Evolutionary conservation across 2,797 vertebrate genomes (phyloP).

Genomic region (Enteromius viviparus): DNA sequence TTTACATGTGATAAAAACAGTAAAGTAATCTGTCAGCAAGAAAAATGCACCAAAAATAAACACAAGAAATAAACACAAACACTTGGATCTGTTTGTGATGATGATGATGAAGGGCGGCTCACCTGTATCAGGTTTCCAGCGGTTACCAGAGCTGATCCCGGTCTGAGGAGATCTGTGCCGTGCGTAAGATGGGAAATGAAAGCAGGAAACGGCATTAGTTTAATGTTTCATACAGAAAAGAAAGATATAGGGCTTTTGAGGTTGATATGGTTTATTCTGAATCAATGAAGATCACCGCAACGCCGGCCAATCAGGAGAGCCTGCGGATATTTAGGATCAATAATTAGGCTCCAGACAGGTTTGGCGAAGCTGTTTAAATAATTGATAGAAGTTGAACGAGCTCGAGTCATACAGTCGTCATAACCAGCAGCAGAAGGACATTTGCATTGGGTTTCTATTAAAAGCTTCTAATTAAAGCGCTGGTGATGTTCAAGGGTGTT

Average conservation of each 20-base stretch:
- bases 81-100: not conserved
- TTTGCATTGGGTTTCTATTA: conserved; percentile 75
- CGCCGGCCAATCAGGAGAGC: conserved; percentile 63
- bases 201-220: conserved; percentile 54
- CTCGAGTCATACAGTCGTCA: conserved; percentile 69
- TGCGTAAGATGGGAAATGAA: conserved; percentile 55
- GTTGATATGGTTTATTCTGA: conserved; percentile 58
- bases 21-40: not conserved
- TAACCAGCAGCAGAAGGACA: conserved; percentile 77
- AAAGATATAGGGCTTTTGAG: conserved; percentile 58
- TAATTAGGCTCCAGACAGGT: conserved; percentile 80
- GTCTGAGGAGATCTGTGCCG: conserved; percentile 78
- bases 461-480: conserved; percentile 66
- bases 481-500: conserved; percentile 34
- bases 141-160: conserved; percentile 81
- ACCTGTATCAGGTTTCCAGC: conserved; percentile 67
- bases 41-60: not conserved
- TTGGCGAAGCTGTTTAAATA: conserved; percentile 79
- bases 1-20: not conserved
- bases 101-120: conserved; percentile 37
- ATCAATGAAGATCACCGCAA: conserved; percentile 50
- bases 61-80: not conserved
- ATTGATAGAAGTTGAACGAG: conserved; percentile 75
- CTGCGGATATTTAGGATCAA: conserved; percentile 71
- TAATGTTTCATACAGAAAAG: conserved; percentile 60